Percentiles rank a stretch among this genome's conserved stretches.
These are phyloP conservation scores for Amphimedon queenslandica DNA, from an alignment of 37 sponge, comb jelly and placozoan genomes.

Conservation along the genomic window DNA sequence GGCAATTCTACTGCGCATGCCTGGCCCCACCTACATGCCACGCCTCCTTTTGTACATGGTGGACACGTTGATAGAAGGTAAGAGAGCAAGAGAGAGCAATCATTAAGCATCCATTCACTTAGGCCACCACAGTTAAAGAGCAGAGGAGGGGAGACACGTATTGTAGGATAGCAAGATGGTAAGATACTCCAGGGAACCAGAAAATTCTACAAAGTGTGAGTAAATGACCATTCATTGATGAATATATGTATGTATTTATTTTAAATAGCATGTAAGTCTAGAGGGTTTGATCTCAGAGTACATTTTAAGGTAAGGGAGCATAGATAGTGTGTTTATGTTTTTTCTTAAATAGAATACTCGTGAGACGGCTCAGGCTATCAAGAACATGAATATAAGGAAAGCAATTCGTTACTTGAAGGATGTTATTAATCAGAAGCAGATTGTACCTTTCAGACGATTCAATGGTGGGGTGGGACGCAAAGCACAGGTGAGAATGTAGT, in stretches of 20 bases:
- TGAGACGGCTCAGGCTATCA: slow-evolving; percentile 95
- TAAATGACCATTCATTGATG: background rate
- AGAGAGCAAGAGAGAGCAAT: background rate
- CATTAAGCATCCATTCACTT: too few relatives aligned
- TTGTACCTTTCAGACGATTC: slow-evolving; percentile 91
- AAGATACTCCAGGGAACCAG: slow-evolving; percentile 92
- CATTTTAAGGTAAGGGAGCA: slow-evolving; percentile 78
- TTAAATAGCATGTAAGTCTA: slow-evolving; percentile 91
- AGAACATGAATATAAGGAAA: slow-evolving; percentile 89
- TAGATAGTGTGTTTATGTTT: background rate
- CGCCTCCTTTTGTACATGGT: background rate
- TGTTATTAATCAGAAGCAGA: slow-evolving; percentile 95
- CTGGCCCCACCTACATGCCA: background rate
- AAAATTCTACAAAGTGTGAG: slow-evolving; percentile 97
- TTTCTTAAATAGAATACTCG: slow-evolving; percentile 70
- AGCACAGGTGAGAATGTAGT: slow-evolving; percentile 73
- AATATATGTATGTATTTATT: background rate
- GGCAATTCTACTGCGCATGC: slow-evolving; percentile 32
- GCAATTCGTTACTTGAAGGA: slow-evolving; percentile 91
- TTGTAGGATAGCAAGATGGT: too few relatives aligned
- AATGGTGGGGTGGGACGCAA: slow-evolving; percentile 97
- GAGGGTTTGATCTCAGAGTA: slow-evolving; percentile 87
- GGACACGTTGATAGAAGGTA: background rate
- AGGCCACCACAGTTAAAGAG: too few relatives aligned
- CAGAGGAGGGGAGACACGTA: too few relatives aligned